phyloP scores from a whole-genome alignment of 1,140 invertebrate species.

The Harlomillsia oculata region DNA sequence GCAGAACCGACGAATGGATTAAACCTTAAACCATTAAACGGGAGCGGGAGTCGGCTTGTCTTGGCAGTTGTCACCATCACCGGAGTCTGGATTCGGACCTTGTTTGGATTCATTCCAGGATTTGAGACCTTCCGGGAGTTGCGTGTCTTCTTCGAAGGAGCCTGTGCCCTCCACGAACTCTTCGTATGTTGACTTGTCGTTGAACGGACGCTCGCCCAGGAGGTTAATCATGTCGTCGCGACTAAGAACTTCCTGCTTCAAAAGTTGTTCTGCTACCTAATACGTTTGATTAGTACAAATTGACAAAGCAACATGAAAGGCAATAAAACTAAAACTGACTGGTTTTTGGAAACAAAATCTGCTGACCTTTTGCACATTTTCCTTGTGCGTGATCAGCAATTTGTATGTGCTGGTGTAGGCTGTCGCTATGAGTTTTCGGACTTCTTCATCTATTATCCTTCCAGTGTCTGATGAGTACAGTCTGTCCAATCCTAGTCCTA shows the following conservation, averaged over 20 bases:
- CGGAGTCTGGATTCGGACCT: neutral
- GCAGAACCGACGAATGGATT: too few species aligned
- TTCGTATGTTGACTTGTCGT: slow-evolving; percentile 98
- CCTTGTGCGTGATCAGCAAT: slow-evolving; percentile 75
- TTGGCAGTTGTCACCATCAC: neutral
- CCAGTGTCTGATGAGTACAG: slow-evolving; percentile 98
- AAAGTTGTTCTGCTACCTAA: slow-evolving; percentile 83
- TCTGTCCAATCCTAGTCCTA: slow-evolving; percentile 89
- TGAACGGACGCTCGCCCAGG: slow-evolving; percentile 86
- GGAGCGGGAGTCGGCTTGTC: neutral
- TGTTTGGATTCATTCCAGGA: slow-evolving; percentile 73
- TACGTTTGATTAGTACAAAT: slow-evolving; percentile 1
- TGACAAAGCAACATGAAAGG: neutral
- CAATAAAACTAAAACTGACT: neutral
- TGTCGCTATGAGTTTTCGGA: slow-evolving; percentile 65
- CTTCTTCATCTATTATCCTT: slow-evolving; percentile 91
- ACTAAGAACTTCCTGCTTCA: slow-evolving; percentile 91
- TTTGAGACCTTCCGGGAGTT: slow-evolving; percentile 87
- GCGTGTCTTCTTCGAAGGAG: slow-evolving; percentile 92
- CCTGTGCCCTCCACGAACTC: slow-evolving; percentile 99
- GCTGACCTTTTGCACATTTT: slow-evolving; percentile 74
- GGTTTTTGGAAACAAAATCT: too few species aligned
- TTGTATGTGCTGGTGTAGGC: slow-evolving; percentile 73
- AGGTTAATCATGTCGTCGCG: slow-evolving; percentile 98
- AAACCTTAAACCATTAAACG: slow-evolving; percentile 5